These are phyloP conservation scores for Etheostoma nigrum DNA, from an alignment of 2,797 vertebrate genomes.

Conservation along the genomic window DNA sequence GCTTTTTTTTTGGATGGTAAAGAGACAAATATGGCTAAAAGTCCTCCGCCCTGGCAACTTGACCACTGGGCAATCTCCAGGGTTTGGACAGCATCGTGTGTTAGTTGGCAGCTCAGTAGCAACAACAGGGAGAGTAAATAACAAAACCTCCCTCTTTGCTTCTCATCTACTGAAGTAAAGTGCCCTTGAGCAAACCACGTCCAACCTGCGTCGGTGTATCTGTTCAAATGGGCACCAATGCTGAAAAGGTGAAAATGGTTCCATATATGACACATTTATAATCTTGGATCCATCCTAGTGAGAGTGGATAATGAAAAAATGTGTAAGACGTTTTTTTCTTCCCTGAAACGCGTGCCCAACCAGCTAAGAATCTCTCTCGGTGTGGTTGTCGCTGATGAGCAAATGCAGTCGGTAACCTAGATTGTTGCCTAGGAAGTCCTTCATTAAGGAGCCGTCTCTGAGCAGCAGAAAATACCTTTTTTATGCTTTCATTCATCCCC, in stretches of 20 bases:
- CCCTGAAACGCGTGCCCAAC: conserved; percentile 38
- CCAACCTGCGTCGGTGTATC: background rate
- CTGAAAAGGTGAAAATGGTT: conserved; percentile 6
- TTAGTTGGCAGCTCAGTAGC: conserved; percentile 39
- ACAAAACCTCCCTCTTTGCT: conserved; percentile 24
- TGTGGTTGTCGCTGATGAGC: conserved; percentile 52
- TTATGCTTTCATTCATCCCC: conserved; percentile 58
- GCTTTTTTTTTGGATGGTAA: conserved; percentile 46
- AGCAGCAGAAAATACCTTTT: conserved; percentile 59
- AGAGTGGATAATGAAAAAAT: conserved; percentile 22
- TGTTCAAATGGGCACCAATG: background rate
- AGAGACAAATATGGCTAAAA: conserved; percentile 54
- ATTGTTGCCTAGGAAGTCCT: conserved; percentile 71
- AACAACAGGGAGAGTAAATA: conserved; percentile 29
- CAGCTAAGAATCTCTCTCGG: conserved; percentile 26
- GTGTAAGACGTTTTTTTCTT: conserved; percentile 1
- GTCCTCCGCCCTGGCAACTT: conserved; percentile 50
- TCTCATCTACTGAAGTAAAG: conserved; percentile 33
- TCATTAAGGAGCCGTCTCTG: conserved; percentile 66
- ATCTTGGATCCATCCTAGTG: background rate
- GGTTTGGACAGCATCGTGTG: conserved; percentile 46
- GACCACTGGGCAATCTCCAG: conserved; percentile 57
- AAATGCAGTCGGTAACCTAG: conserved; percentile 60
- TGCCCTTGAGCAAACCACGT: conserved; percentile 25
- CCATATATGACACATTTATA: background rate